Evolutionary conservation across 2,888 invertebrate species (phyloP).

Genomic region (Clivina fossor): DNA sequence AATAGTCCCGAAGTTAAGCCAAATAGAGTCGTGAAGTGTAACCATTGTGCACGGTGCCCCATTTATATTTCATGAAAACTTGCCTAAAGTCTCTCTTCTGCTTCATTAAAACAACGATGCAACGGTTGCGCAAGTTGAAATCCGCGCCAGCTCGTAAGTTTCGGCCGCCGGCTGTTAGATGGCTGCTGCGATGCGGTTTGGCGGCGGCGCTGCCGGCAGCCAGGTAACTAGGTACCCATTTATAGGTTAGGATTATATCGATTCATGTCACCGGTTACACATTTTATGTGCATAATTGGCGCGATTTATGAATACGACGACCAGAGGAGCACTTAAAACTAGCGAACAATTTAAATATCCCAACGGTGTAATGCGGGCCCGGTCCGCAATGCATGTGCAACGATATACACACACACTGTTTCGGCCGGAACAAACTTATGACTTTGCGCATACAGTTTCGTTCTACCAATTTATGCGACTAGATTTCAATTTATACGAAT

Average conservation of each 20-base stretch:
- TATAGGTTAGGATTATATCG: constrained; percentile 33
- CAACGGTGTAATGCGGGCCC: constrained; percentile 13
- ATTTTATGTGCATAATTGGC: constrained; percentile 31
- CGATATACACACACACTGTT: constrained; percentile 11
- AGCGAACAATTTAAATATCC: constrained; percentile 27
- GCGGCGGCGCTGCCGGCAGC: constrained; percentile 1
- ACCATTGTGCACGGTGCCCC: no score
- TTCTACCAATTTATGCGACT: no score
- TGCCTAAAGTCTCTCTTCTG: no score
- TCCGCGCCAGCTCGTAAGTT: not conserved
- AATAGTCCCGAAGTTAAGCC: no score
- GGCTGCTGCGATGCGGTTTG: constrained; percentile 1
- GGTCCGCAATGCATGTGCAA: constrained; percentile 20
- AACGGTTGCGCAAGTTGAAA: not conserved
- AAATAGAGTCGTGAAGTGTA: no score
- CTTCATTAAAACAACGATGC: no score
- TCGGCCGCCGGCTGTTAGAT: not conserved
- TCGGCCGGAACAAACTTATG: constrained; percentile 15
- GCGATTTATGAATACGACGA: constrained; percentile 26
- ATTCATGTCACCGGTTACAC: constrained; percentile 24
- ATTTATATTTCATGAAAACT: no score
- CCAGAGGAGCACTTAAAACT: constrained; percentile 21
- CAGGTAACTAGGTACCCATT: constrained; percentile 24
- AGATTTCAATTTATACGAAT: no score
- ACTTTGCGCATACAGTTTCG: no score